Evolutionary conservation across 2,797 vertebrate species (phyloP), one percentile per base, ranked within the genome.

Genomic region (Triplophysa yarkandensis): DNA sequence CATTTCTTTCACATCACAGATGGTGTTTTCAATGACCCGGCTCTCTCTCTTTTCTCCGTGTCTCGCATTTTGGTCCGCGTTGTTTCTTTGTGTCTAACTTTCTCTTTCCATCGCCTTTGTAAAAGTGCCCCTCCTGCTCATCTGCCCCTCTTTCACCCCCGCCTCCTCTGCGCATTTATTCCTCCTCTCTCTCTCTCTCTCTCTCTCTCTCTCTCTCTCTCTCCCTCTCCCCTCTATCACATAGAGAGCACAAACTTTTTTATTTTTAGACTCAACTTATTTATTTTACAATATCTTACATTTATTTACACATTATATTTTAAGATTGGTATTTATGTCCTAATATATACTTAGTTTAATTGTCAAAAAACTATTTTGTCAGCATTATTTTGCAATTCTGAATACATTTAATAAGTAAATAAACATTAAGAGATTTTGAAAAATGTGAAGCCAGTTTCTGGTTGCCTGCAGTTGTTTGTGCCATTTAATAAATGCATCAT

Each of bases 1-100:
- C 90, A 90, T 90, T 88, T 89, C 91, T 93, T 91, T 91, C 88
- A 88, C 87, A 88, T 88, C 91, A 90, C 92, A 93, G 92, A 93
- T 93, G 92, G 92, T 88, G 88, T 88, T 91, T 90, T 91, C 82
- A 93, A 93, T 92, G 88, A 85, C 81, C 83, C 71, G 70, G 85
- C 85, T 84, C 88, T 88, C 85, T 84, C 88, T 88, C 69, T 63
- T 81, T 81, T 81, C 80, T 82, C 73, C 81, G 82, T 86, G 86
- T 87, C 88, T 82, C 77, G 86, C 89, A 87, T 92, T 92, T 91
- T 89, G 88, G 86, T 87, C 80, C 82, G 84, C 83, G 58, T 83
- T 90, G 88, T 86, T 90, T 92, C 89, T 90, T 91, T 92, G 90
- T 92, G 87, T 82, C 78, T 78, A 88, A 90, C 88, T 91, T 90